These are phyloP conservation scores for Mesorhabditis belari DNA, from an alignment of 2,888 invertebrate species.

Conservation along the genomic window DNA sequence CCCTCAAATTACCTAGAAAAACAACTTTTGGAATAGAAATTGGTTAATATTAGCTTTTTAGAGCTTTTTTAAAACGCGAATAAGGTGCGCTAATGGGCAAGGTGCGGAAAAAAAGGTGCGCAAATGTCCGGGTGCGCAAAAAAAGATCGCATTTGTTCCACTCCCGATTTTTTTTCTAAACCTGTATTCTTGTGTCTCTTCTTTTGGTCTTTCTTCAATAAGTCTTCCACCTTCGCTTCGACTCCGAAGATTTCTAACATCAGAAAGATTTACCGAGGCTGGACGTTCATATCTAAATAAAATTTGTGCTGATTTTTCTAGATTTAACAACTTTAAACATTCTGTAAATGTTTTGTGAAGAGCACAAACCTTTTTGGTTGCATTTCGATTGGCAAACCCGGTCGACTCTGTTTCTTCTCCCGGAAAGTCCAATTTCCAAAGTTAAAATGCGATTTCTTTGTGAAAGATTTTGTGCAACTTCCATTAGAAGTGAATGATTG, in stretches of 20 bases:
- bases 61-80: too few relatives aligned
- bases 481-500: background rate
- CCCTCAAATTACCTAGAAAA: too few relatives aligned
- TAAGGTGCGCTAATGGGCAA: too few relatives aligned
- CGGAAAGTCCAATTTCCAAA: conserved; percentile 34
- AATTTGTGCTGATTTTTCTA: background rate
- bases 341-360: background rate
- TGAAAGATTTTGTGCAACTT: conserved; percentile 8
- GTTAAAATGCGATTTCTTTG: conserved; percentile 29
- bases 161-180: too few relatives aligned
- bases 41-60: too few relatives aligned
- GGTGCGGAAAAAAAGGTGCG: too few relatives aligned
- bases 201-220: background rate
- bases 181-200: conserved; percentile 5
- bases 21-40: too few relatives aligned
- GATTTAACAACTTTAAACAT: background rate
- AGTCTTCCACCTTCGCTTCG: conserved; percentile 5
- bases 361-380: background rate
- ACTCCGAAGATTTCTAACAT: conserved; percentile 11
- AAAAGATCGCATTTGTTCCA: too few relatives aligned
- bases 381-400: background rate
- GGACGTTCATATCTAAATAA: conserved; percentile 18
- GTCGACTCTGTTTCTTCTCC: conserved; percentile 15
- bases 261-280: conserved; percentile 23
- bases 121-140: too few relatives aligned